Conservation (phyloP, 1,140 invertebrate species). For the Drosophila tsacasi region DNA sequence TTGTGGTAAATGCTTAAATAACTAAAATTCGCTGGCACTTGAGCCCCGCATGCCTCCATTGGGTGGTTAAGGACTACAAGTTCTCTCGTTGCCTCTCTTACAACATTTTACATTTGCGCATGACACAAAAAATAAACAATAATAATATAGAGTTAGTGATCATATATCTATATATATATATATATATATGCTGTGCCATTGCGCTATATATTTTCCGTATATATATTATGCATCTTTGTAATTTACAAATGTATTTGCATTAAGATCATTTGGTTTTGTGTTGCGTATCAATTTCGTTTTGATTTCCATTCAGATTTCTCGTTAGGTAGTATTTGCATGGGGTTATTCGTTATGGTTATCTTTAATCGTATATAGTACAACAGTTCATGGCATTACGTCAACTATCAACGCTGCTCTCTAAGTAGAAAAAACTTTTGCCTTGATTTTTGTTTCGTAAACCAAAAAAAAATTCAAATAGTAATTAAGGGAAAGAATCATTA, state of each 20-base stretch:
- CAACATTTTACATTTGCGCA: constrained; percentile 54
- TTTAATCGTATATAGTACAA: constrained; percentile 70
- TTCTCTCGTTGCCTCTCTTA: constrained; percentile 47
- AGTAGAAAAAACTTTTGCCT: constrained; percentile 58
- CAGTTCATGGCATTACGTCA: constrained; percentile 70
- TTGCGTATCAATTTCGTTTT: constrained; percentile 73
- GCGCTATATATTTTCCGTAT: constrained; percentile 22
- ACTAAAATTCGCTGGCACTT: constrained; percentile 75
- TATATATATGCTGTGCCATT: constrained; percentile 23
- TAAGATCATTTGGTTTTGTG: constrained; percentile 79
- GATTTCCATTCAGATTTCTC: constrained; percentile 56
- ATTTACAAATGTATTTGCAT: constrained; percentile 67
- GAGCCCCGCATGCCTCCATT: constrained; percentile 65
- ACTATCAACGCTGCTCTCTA: constrained; percentile 59
- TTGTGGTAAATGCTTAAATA: constrained; percentile 71
- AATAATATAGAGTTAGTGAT: constrained; percentile 30
- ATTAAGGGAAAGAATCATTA: constrained; percentile 48
- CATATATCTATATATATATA: constrained; percentile 8
- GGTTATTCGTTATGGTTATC: constrained; percentile 38
- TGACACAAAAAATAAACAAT: constrained; percentile 44
- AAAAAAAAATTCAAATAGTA: constrained; percentile 2
- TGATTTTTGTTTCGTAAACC: constrained; percentile 34
- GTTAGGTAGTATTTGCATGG: constrained; percentile 40
- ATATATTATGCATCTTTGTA: constrained; percentile 52
- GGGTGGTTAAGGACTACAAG: constrained; percentile 59